Percentiles rank a stretch among this genome's conserved stretches.
Conservation (phyloP, 1,140 invertebrate genomes). For the Tachypleus tridentatus region DNA sequence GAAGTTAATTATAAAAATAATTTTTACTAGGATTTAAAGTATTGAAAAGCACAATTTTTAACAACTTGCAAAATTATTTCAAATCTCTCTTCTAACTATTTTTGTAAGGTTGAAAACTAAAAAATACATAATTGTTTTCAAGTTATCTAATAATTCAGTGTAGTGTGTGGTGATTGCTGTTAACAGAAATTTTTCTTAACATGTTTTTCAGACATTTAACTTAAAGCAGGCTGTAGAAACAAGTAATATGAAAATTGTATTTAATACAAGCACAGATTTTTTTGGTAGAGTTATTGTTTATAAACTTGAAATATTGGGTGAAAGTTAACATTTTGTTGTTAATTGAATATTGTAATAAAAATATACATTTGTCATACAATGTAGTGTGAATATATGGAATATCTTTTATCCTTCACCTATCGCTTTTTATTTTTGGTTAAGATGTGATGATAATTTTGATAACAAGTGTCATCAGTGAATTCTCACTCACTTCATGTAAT, state of each 20-base stretch:
- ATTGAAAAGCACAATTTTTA: neutral
- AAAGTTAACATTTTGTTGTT: too few relatives aligned
- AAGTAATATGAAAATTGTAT: slow-evolving; percentile 16
- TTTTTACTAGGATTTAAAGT: too few relatives aligned
- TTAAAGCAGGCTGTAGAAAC: neutral
- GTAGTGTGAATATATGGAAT: too few relatives aligned
- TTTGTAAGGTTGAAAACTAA: neutral
- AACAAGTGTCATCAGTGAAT: too few relatives aligned
- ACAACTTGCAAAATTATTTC: neutral
- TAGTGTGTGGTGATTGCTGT: neutral
- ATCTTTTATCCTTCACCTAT: too few relatives aligned
- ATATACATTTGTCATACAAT: too few relatives aligned
- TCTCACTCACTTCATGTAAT: too few relatives aligned
- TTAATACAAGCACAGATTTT: slow-evolving; percentile 27
- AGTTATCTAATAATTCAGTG: too few relatives aligned
- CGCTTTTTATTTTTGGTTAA: too few relatives aligned
- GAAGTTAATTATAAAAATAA: too few relatives aligned
- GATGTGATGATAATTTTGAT: too few relatives aligned
- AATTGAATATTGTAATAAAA: too few relatives aligned
- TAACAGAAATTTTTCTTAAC: slow-evolving; percentile 1
- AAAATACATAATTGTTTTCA: neutral
- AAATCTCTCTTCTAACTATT: neutral
- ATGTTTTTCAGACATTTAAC: slow-evolving; percentile 6
- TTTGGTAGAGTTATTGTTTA: slow-evolving; percentile 29
- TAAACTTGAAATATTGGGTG: slow-evolving; percentile 24